Base-by-base conservation (phyloP, 1,140 invertebrate species). In the Temnothorax longispinosus region DNA sequence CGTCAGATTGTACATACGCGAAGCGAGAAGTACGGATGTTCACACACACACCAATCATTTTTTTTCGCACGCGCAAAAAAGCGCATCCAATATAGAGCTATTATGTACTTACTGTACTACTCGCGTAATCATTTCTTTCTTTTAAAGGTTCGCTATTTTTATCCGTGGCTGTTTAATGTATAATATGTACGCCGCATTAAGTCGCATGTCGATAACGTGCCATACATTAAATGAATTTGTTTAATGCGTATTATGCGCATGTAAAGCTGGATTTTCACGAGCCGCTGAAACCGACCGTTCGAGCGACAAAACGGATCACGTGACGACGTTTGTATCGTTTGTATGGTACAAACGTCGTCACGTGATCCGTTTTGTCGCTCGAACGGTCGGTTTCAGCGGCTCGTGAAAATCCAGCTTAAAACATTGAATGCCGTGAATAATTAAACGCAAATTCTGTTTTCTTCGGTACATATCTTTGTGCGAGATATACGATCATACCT, bases 391-490 rank as follows among this genome's bases (percentile, higher is more conserved):
- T n/a, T n/a, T n/a, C n/a, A n/a, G 21, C 21, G 21, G 21, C 21
- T 21, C 21, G 21, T 21, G 21, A 21, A 21, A 21, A 21, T 21
- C 21, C 21, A 21, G 21, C 21, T 21, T 21, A 21, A 47, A 32
- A 18, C 11, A 8, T 38, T 38, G 44, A 65, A 41, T 6, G 15
- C 27, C 38, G 8, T 1, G 8, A 76, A 27, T 6, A 15, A 71
- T 44, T 74, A 72, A 72, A 32, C 27, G 41, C 18, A 27, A 13
- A n/a, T 5, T 35, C 35, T 35, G 41, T 13, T 50, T 38, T 60
- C 80, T 82, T 50, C 54, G 80, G 27, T 50, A 44, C 65, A 15
- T 38, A 84, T 74, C 62, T 67, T 32, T 47, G 13, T 67, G 76
- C 62, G 18, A 82, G 78, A 81, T 56, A 27, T 47, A 72, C 52